Percentiles rank a stretch among this genome's conserved stretches.
Evolutionary conservation across 2,888 invertebrate species (phyloP).

Genomic region (Drosophila neonasuta): DNA sequence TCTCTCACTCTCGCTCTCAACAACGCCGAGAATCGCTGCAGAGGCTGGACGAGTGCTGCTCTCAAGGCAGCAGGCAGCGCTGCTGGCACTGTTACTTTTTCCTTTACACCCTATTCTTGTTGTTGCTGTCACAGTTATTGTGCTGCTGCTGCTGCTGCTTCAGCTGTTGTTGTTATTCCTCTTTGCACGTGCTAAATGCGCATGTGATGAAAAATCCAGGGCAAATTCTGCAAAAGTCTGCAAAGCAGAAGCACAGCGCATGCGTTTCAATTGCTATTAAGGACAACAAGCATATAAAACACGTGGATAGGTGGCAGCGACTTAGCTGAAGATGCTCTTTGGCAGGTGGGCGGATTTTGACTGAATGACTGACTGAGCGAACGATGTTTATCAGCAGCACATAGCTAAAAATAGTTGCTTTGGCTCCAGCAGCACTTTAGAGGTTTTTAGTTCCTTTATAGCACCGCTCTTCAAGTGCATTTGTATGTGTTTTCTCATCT

Average conservation of each 20-base stretch:
- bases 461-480: conserved; percentile 11
- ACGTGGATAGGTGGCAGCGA: conserved; percentile 26
- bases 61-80: conserved; percentile 24
- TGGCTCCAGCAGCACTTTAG: conserved; percentile 40
- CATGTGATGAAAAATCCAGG: conserved; percentile 74
- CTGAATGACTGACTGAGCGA: conserved; percentile 30
- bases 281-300: conserved; percentile 50
- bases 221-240: conserved; percentile 60
- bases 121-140: conserved; percentile 1
- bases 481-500: not conserved
- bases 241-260: conserved; percentile 48
- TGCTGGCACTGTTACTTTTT: conserved; percentile 26
- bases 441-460: conserved; percentile 18
- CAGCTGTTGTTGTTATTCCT: no score
- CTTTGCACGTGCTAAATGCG: conserved; percentile 58
- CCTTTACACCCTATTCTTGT: conserved; percentile 8
- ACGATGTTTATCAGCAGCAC: conserved; percentile 41
- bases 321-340: not conserved
- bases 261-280: conserved; percentile 29
- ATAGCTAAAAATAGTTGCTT: conserved; percentile 45
- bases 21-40: not conserved
- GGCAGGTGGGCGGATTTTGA: conserved; percentile 6
- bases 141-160: conserved; percentile 3
- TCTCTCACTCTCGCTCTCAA: conserved; percentile 21
- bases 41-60: not conserved